These are phyloP conservation scores for Odobenus rosmarus DNA, from an alignment of 2,113 vertebrate species.

Conservation along the genomic window DNA sequence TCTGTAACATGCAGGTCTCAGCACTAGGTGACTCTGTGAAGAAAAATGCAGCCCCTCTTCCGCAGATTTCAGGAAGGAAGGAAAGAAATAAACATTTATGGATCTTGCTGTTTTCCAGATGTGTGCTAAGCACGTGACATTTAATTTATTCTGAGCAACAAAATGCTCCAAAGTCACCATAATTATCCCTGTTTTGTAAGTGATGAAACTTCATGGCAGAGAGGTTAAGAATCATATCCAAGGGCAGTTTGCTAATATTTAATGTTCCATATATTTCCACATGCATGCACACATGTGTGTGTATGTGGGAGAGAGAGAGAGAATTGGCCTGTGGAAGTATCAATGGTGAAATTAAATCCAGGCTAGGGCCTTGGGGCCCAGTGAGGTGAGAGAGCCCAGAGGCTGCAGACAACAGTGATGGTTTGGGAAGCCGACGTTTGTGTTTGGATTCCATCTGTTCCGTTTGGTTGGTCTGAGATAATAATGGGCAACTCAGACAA, in stretches of 20 bases:
- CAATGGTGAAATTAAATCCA: not conserved
- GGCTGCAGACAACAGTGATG: not conserved
- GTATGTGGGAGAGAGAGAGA: not conserved
- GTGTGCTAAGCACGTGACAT: not conserved
- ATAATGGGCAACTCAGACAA: not conserved
- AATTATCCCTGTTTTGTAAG: not conserved
- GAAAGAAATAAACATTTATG: not conserved
- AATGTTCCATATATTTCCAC: not conserved
- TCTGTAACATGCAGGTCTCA: not conserved
- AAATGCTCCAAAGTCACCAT: not conserved
- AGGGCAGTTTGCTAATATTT: not conserved
- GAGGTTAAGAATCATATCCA: not conserved
- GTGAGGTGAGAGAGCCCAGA: fast-evolving
- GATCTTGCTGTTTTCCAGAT: not conserved
- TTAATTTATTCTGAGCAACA: not conserved
- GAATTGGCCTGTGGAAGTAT: not conserved
- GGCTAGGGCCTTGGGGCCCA: not conserved
- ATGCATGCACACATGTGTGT: not conserved
- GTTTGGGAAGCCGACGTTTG: not conserved
- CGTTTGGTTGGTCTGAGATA: not conserved
- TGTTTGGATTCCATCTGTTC: not conserved
- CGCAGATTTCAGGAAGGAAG: not conserved
- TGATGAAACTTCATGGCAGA: not conserved
- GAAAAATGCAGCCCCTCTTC: not conserved
- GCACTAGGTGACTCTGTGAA: not conserved